Evolutionary conservation across 64 coral and sea anemone genomes (phyloP).

Genomic region (Orbicella faveolata): DNA sequence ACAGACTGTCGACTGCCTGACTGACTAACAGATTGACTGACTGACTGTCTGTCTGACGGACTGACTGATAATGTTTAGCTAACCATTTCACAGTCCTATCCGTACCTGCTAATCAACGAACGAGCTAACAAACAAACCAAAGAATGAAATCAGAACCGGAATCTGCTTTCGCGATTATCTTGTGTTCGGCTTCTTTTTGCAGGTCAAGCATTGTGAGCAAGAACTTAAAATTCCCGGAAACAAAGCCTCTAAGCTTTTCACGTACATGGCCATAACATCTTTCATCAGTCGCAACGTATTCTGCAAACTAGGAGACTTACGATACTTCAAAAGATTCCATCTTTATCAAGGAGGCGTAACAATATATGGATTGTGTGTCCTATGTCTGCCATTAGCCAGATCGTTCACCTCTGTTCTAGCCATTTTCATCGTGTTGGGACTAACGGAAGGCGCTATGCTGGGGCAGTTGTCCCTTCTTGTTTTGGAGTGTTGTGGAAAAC

Average conservation of each 20-base stretch:
- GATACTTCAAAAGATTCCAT: slow-evolving; percentile 23
- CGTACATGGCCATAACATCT: slow-evolving; percentile 27
- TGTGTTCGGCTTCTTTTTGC: neutral
- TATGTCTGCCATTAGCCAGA: neutral
- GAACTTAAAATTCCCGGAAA: slow-evolving; percentile 26
- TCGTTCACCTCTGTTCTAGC: slow-evolving; percentile 14
- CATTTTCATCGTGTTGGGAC: slow-evolving; percentile 16
- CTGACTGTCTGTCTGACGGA: neutral
- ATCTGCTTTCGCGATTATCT: too few species aligned
- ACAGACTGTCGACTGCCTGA: too few species aligned
- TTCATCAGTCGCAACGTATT: slow-evolving; percentile 40
- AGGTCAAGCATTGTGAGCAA: slow-evolving; percentile 42
- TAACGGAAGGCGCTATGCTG: slow-evolving; percentile 33
- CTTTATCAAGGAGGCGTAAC: slow-evolving; percentile 45
- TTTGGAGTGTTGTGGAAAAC: neutral
- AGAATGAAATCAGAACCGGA: too few species aligned
- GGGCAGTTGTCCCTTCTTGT: slow-evolving; percentile 20
- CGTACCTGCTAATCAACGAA: too few species aligned
- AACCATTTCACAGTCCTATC: too few species aligned
- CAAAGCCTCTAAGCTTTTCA: slow-evolving; percentile 15
- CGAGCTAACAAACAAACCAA: too few species aligned
- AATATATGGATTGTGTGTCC: slow-evolving; percentile 29
- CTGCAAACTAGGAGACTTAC: slow-evolving; percentile 47
- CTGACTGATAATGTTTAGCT: too few species aligned
- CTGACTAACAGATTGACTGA: neutral